These are phyloP conservation scores for Heliconius eleuchia DNA, from an alignment of 1,140 invertebrate genomes.

Conservation along the genomic window DNA sequence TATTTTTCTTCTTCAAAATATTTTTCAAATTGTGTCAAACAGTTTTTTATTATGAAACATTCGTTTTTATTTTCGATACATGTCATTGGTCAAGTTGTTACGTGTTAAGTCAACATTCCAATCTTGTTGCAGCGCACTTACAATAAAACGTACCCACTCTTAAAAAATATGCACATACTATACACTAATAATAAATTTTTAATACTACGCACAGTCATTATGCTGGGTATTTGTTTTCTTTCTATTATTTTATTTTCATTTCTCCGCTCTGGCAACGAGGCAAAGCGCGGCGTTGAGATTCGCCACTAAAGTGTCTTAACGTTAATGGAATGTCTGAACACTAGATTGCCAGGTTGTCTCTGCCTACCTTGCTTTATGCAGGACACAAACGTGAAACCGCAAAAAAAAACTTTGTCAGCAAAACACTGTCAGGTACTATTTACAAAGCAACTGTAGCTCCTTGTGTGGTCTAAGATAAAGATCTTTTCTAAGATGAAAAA, in stretches of 20 bases:
- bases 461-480: constrained; percentile 32
- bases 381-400: too few species aligned
- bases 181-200: not conserved
- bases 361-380: too few species aligned
- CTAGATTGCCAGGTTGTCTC: too few species aligned
- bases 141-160: constrained; percentile 3
- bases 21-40: not conserved
- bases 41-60: not conserved
- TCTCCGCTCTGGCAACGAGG: too few species aligned
- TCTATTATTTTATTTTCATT: not conserved
- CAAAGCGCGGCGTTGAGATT: too few species aligned
- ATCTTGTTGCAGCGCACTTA: not conserved
- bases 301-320: too few species aligned
- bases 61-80: not conserved
- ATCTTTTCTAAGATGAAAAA: constrained; percentile 33
- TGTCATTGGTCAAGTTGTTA: constrained; percentile 1
- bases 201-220: not conserved
- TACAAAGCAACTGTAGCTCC: not conserved
- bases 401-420: not conserved
- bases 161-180: not conserved
- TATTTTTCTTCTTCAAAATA: not conserved
- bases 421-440: constrained; percentile 11
- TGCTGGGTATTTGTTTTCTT: not conserved
- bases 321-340: too few species aligned
- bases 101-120: constrained; percentile 6